Base-by-base conservation (phyloP, 2,113 vertebrate genomes). In the Ageneiosus marmoratus region DNA sequence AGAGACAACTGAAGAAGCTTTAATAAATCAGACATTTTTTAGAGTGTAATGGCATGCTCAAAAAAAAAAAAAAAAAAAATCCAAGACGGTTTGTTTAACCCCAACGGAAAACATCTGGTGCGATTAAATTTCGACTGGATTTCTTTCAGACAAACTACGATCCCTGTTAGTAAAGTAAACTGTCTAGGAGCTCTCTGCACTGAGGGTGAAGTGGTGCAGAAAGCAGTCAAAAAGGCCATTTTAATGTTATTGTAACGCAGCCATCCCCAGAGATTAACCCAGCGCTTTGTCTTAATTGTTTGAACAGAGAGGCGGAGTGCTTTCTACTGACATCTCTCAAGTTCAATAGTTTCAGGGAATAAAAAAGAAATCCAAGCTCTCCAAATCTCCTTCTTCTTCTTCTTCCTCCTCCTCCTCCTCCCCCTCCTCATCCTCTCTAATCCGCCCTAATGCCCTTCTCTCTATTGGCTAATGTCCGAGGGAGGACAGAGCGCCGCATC, bases 221-320 rank as follows among this genome's bases (percentile, higher is more conserved):
- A 92, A 91, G 90, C 77, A 32, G 80, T 73, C 1, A 73, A 82
- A 93, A 92, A 91, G 91, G 89, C 91, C 37, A n/a, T 34, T 75
- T 53, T 75, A 51, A 53, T 93, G 92, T 92, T 95, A 91, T 94
- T 94, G 92, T 91, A 94, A 94, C 94, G 92, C 92, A 91, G 82
- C 84, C 89, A 89, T 92, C 90, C 90, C 90, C 86, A 86, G 90
- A 95, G 94, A 94, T 95, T 93, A 94, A 89, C 90, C 83, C n/a
- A 88, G 88, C 93, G 89, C 94, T 93, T 95, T 94, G 94, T 94
- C 92, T 92, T 93, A 92, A 94, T 94, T 94, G 94, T 94, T 94
- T 94, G 94, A 94, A 91, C 84, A 32, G 76, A 18, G 53, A 62
- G 63, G 73, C 88, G 91, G 91, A 91, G 90, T 91, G 91, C 89